phyloP scores from a whole-genome alignment of 2,113 vertebrate genomes.

The Oreocharis arfaki region DNA sequence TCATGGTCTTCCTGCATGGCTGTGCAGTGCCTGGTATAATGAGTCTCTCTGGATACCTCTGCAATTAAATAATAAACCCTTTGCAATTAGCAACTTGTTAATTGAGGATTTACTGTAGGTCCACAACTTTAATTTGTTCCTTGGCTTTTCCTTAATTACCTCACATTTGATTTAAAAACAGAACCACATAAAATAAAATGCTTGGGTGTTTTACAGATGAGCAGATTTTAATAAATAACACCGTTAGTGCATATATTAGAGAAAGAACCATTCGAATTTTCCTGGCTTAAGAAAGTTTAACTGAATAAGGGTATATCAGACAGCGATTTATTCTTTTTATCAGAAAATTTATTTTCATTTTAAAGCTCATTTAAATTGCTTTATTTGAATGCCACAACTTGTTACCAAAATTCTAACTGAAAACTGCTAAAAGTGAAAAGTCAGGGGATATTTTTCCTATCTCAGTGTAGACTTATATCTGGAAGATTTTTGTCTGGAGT shows the following conservation, averaged over 20 bases:
- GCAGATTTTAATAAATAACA: background rate
- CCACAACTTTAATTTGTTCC: background rate
- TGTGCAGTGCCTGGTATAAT: background rate
- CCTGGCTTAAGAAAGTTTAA: background rate
- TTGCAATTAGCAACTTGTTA: background rate
- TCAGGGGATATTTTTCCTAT: background rate
- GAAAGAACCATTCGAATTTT: background rate
- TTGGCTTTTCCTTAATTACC: background rate
- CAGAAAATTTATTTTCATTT: background rate
- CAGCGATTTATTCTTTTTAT: background rate
- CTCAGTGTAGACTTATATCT: background rate
- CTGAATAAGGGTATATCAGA: background rate
- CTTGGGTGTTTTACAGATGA: background rate
- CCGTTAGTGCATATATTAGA: background rate
- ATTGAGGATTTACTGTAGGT: background rate
- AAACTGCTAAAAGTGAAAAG: background rate
- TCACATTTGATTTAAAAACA: background rate
- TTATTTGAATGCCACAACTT: background rate
- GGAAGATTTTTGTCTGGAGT: conserved; percentile 10
- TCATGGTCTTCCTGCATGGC: background rate
- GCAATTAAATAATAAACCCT: background rate
- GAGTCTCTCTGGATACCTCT: background rate
- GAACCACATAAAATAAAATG: background rate
- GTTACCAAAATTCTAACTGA: background rate
- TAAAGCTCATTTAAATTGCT: background rate